Percentiles rank a stretch among this genome's conserved stretches.
Evolutionary conservation across 2,888 invertebrate genomes (phyloP).

Genomic region (Bugulina stolonifera): DNA sequence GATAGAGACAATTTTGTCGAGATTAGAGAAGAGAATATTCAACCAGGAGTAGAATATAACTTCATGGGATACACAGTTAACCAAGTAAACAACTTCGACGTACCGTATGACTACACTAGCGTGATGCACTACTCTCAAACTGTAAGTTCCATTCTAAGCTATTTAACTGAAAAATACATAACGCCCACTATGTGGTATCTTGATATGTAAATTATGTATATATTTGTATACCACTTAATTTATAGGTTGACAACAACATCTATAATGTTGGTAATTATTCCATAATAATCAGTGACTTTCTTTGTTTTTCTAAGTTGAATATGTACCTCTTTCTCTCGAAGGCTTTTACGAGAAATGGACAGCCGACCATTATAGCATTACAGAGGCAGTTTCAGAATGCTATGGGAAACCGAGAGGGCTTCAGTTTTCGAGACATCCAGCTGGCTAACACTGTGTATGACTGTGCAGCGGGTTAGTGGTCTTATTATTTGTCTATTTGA

Average conservation of each 20-base stretch:
- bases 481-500: too few species aligned
- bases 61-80: conserved; percentile 25
- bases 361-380: conserved; percentile 38
- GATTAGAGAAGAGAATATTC: conserved; percentile 26
- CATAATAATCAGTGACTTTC: too few species aligned
- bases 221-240: too few species aligned
- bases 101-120: conserved; percentile 29
- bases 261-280: too few species aligned
- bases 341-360: conserved; percentile 37
- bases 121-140: conserved; percentile 29
- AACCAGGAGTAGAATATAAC: conserved; percentile 18
- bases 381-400: conserved; percentile 37
- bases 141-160: too few species aligned
- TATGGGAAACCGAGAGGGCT: conserved; percentile 37
- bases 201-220: too few species aligned
- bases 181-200: too few species aligned
- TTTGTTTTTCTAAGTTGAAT: too few species aligned
- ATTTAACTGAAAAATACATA: too few species aligned
- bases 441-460: conserved; percentile 38
- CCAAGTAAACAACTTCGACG: conserved; percentile 24
- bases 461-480: conserved; percentile 32
- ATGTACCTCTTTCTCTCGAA: conserved; percentile 27
- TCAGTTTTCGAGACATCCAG: conserved; percentile 39
- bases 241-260: too few species aligned
- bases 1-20: conserved; percentile 28